These are phyloP conservation scores for Hirudo medicinalis DNA, from an alignment of 1,140 invertebrate genomes.

Conservation along the genomic window DNA sequence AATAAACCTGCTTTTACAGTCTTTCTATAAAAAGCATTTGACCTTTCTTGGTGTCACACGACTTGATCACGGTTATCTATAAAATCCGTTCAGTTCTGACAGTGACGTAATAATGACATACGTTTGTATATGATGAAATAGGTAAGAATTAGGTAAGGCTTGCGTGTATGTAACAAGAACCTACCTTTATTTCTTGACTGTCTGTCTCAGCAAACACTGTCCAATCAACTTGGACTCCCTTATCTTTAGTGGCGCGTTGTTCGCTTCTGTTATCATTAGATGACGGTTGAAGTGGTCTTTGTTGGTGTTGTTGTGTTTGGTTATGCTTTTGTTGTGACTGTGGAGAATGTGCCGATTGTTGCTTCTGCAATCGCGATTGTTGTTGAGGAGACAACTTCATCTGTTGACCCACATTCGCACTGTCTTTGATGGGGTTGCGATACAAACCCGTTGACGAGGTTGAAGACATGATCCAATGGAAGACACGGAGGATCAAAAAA, in stretches of 20 bases:
- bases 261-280: no score
- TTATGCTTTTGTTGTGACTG: not conserved
- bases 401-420: no score
- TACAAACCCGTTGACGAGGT: not conserved
- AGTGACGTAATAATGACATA: no score
- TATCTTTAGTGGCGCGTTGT: constrained; percentile 4
- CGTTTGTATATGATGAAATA: no score
- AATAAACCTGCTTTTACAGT: no score
- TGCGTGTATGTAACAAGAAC: not conserved
- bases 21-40: no score
- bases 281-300: not conserved
- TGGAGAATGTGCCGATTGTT: not conserved
- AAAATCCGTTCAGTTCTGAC: no score
- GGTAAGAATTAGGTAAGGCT: no score
- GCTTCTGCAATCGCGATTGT: not conserved
- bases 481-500: not conserved
- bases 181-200: constrained; percentile 10
- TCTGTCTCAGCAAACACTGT: constrained; percentile 9
- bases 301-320: constrained; percentile 1
- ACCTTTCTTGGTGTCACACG: no score
- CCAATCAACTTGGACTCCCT: constrained; percentile 8
- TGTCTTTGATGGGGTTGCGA: not conserved
- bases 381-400: not conserved
- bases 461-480: not conserved
- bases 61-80: no score